Evolutionary conservation across 2,888 invertebrate species (phyloP).

Genomic region (Eilema depressum): DNA sequence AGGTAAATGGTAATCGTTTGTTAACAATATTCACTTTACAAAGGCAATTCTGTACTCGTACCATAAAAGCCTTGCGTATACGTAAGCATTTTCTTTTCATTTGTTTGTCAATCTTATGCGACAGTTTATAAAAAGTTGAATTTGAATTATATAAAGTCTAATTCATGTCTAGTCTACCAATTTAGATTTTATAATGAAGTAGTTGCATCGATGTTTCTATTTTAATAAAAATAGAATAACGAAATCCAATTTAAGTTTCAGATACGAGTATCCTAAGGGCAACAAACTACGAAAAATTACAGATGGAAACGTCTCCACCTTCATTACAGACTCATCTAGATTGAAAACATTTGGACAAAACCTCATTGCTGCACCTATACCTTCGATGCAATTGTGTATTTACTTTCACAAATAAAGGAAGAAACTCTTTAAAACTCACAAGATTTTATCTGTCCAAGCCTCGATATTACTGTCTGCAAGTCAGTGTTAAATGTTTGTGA

Average conservation of each 20-base stretch:
- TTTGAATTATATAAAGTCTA: too few relatives aligned
- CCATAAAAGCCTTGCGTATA: too few relatives aligned
- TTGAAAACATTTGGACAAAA: slow-evolving; percentile 45
- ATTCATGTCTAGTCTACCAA: background rate
- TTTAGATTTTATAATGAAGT: background rate
- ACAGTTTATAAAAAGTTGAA: too few relatives aligned
- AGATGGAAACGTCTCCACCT: slow-evolving; percentile 32
- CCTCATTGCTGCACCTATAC: slow-evolving; percentile 51
- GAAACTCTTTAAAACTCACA: slow-evolving; percentile 59
- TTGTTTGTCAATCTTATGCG: too few relatives aligned
- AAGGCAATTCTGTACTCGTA: too few relatives aligned
- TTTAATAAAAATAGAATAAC: background rate
- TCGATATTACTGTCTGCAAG: slow-evolving; percentile 71
- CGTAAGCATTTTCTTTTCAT: too few relatives aligned
- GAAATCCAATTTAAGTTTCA: slow-evolving; percentile 17
- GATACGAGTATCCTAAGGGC: background rate
- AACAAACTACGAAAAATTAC: slow-evolving; percentile 26
- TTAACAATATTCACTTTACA: background rate
- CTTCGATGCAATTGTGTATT: slow-evolving; percentile 53
- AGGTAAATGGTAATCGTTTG: background rate
- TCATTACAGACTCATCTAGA: slow-evolving; percentile 47
- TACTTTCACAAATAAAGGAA: slow-evolving; percentile 55
- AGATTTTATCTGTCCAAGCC: slow-evolving; percentile 64
- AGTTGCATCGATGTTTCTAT: background rate
- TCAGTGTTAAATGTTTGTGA: slow-evolving; percentile 74